Percentiles rank a stretch among this genome's conserved stretches.
Conservation (phyloP, 2,797 vertebrate species). For the Percopsis omiscomaycus region DNA sequence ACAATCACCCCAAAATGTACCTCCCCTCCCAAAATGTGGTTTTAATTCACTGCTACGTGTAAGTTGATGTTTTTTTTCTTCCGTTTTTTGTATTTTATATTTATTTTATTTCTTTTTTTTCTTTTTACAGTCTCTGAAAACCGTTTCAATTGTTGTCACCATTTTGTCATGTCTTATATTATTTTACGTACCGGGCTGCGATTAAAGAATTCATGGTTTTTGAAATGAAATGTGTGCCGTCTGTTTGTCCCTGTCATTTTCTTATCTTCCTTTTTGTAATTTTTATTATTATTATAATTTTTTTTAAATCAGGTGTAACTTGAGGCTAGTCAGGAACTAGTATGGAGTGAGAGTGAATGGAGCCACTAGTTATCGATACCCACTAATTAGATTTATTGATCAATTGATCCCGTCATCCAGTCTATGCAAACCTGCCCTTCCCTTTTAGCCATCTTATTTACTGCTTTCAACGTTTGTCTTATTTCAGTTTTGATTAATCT, state of each 20-base stretch:
- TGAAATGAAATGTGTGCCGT: conserved; percentile 47
- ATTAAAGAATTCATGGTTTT: conserved; percentile 78
- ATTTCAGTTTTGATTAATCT: conserved; percentile 54
- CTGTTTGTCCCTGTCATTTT: conserved; percentile 34
- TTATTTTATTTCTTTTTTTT: conserved; percentile 33
- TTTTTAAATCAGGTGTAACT: conserved; percentile 22
- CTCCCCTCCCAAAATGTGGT: conserved; percentile 69
- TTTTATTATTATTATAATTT: not conserved
- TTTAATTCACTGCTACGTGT: conserved; percentile 69
- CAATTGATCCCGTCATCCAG: conserved; percentile 53
- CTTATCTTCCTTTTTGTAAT: conserved; percentile 16
- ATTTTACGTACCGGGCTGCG: conserved; percentile 69
- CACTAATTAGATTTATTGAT: conserved; percentile 71
- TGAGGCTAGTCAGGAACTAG: conserved; percentile 22
- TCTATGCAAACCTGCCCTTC: conserved; percentile 20
- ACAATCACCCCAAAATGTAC: conserved; percentile 18
- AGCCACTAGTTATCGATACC: conserved; percentile 53
- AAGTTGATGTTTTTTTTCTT: conserved; percentile 37
- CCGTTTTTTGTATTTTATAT: conserved; percentile 37
- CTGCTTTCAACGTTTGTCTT: conserved; percentile 49
- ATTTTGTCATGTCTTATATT: conserved; percentile 67
- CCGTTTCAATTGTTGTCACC: conserved; percentile 53
- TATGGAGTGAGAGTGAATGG: conserved; percentile 32
- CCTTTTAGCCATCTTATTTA: conserved; percentile 51
- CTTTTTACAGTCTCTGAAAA: not conserved